A percentile compares a stretch with the other conserved stretches of the same genome.
Conservation (phyloP, 2,888 invertebrate species). For the Caenorhabditis sinica region DNA sequence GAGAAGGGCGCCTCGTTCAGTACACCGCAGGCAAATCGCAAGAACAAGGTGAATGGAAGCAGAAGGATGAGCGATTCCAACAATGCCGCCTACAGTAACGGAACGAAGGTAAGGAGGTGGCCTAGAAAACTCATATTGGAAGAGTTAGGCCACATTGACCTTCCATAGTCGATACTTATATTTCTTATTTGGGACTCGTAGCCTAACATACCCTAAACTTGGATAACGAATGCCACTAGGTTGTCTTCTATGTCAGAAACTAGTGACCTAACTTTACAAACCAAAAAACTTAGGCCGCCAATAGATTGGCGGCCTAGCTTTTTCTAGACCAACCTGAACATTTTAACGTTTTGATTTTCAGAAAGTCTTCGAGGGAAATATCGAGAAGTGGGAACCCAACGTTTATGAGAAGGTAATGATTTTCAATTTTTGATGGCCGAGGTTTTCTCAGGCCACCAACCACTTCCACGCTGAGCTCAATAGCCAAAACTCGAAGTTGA, state of each 20-base stretch:
- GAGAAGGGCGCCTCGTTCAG: slow-evolving; percentile 72
- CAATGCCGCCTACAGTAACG: slow-evolving; percentile 54
- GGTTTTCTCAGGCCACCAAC: background rate
- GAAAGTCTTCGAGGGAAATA: slow-evolving; percentile 69
- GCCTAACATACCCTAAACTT: too few species aligned
- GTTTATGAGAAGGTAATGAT: slow-evolving; percentile 75
- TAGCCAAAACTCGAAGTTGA: background rate
- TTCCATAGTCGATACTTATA: too few species aligned
- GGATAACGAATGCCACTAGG: too few species aligned
- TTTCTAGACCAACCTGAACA: background rate
- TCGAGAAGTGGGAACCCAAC: slow-evolving; percentile 80
- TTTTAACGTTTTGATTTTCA: slow-evolving; percentile 39
- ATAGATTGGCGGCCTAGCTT: too few species aligned
- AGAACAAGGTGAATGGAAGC: slow-evolving; percentile 69
- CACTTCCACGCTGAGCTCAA: background rate
- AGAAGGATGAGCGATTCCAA: slow-evolving; percentile 68
- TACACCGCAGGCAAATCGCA: slow-evolving; percentile 72
- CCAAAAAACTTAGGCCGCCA: too few species aligned
- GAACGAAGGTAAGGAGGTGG: slow-evolving; percentile 38
- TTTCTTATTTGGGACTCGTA: too few species aligned
- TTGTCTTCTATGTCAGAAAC: too few species aligned
- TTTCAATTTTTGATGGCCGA: background rate
- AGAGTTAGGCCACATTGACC: too few species aligned
- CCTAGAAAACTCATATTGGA: background rate
- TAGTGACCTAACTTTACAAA: too few species aligned